Percentiles rank a stretch among this genome's conserved stretches.
Evolutionary conservation across 2,797 vertebrate genomes (phyloP).

Genomic region (Acanthis flammea): DNA sequence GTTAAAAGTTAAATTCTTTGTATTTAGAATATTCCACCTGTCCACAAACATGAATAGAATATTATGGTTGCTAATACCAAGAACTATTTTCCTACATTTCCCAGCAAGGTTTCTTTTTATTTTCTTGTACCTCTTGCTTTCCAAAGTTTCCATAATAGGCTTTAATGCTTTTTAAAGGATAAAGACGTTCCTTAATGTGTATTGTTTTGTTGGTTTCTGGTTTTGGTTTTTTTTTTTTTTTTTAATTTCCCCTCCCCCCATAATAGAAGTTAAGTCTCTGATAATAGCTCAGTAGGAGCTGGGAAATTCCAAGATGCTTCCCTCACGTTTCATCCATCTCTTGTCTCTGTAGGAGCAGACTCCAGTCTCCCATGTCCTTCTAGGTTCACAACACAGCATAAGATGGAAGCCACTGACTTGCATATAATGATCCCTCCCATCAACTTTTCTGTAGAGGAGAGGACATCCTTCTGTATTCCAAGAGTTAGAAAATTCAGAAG

Average conservation of each 20-base stretch:
- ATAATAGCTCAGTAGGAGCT: not conserved
- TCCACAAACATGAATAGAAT: not conserved
- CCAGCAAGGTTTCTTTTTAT: not conserved
- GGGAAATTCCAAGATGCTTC: not conserved
- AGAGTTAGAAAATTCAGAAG: not conserved
- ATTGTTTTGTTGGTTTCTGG: not conserved
- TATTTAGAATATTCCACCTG: not conserved
- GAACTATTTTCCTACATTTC: not conserved
- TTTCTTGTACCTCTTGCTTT: not conserved
- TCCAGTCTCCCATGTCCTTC: not conserved
- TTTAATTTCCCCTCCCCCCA: not conserved
- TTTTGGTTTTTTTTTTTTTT: not conserved
- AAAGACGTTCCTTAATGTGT: not conserved
- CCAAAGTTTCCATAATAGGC: not conserved
- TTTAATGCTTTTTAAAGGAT: not conserved
- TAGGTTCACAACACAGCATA: not conserved
- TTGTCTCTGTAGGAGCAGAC: not conserved
- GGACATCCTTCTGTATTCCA: not conserved
- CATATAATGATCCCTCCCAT: fast-evolving
- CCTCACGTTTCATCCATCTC: not conserved
- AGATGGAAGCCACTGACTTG: not conserved
- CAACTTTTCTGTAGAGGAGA: not conserved
- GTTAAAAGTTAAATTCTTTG: not conserved
- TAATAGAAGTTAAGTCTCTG: not conserved
- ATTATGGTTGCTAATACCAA: not conserved